Evolutionary conservation across 2,888 invertebrate species (phyloP).

Genomic region (Melieria picta): DNA sequence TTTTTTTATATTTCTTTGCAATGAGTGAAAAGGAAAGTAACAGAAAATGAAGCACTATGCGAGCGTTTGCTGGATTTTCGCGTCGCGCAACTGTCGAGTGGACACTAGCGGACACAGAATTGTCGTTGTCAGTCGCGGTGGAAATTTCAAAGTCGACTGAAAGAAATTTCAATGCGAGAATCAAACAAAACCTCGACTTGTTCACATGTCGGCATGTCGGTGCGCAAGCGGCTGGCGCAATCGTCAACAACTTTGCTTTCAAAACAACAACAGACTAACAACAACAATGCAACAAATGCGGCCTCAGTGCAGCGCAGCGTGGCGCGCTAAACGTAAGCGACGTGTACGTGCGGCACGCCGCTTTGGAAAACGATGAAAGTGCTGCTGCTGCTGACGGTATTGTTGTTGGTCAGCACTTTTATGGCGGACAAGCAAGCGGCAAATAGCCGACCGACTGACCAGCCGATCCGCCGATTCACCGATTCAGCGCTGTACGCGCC

Average conservation of each 20-base stretch:
- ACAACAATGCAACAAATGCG: no score
- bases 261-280: no score
- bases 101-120: not conserved
- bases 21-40: not conserved
- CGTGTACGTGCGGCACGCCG: constrained; percentile 1
- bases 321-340: not conserved
- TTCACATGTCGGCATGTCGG: no score
- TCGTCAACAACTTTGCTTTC: no score
- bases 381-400: constrained; percentile 24
- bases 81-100: not conserved
- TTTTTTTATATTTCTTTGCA: not conserved
- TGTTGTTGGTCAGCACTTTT: constrained; percentile 15
- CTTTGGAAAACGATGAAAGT: constrained; percentile 42
- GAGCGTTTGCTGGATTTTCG: not conserved
- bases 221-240: no score
- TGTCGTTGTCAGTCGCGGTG: constrained; percentile 40
- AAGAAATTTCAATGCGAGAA: constrained; percentile 48
- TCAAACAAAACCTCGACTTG: constrained; percentile 47
- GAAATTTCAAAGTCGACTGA: constrained; percentile 55
- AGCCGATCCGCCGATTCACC: no score
- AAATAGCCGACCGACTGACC: no score
- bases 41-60: not conserved
- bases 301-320: not conserved
- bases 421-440: not conserved
- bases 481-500: no score